Evolutionary conservation across 2,113 vertebrate genomes (phyloP), one percentile per base, ranked within the genome.

Genomic region (Podiceps cristatus): DNA sequence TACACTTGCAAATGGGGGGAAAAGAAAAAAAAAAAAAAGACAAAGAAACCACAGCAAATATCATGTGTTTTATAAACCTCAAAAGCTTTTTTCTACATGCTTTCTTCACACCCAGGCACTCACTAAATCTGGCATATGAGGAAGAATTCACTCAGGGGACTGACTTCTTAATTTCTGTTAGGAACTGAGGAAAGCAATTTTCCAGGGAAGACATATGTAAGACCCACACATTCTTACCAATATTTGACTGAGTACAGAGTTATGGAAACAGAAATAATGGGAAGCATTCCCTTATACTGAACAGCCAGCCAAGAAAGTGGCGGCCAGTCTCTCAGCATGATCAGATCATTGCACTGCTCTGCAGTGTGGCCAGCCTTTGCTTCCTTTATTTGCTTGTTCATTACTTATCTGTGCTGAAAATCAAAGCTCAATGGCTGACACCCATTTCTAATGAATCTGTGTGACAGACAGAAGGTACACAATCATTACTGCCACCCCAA

Each of bases 321-420:
- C 9, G 5, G 52, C 15, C 55, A 37, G 20, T 28, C 13, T 40
- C 52, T 68, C 47, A 31, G 31, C 76, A 79, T 64, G 88, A 90
- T 47, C 55, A 82, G 77, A 89, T 68, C 47, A 52, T 67, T 69
- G 31, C 16, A 13, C n/a, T 81, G n/a, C 47, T 79, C 62, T 84
- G 53, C 53, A 40, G 58, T 8, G 25, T 31, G 50, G 25, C 28
- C 87, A 85, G 84, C 45, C 81, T 96, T 97, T 95, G 94, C 93
- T 87, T 85, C 59, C 69, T 82, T 86, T 37, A 62, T 88, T 76
- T 76, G 42, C 29, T 90, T 64, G 29, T 35, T 90, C 73, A 44
- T 87, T 85, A 90, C 53, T 91, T 89, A 69, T 79, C 76, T 69
- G 44, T 49, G 69, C 42, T 87, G 81, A 91, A 88, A 90, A 96